phyloP scores from a whole-genome alignment of 2,113 vertebrate genomes.

The Oryzias celebensis region DNA sequence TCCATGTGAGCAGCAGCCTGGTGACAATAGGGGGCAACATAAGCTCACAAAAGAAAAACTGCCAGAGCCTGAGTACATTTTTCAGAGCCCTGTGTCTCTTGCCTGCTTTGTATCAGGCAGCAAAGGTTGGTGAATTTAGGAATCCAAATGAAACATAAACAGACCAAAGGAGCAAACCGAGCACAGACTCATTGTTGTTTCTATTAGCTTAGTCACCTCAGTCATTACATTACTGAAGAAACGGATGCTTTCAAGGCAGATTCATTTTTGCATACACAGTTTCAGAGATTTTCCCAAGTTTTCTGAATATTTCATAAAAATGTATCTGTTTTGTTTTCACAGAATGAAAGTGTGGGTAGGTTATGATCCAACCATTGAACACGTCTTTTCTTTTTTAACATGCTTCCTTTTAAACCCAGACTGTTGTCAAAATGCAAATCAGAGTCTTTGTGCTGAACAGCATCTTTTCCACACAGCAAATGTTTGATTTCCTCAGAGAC shows the following conservation, averaged over 20 bases:
- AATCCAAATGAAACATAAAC: too few species aligned
- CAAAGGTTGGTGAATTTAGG: too few species aligned
- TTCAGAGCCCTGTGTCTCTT: slow-evolving; percentile 38
- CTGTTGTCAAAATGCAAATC: not conserved
- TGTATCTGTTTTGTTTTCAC: not conserved
- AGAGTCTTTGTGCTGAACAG: not conserved
- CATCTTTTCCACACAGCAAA: too few species aligned
- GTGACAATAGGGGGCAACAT: slow-evolving; percentile 44
- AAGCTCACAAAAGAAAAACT: slow-evolving; percentile 14
- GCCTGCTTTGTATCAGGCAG: not conserved
- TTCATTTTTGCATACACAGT: not conserved
- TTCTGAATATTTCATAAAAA: not conserved
- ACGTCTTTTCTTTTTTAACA: not conserved
- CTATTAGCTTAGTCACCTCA: too few species aligned
- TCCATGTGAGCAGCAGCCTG: not conserved
- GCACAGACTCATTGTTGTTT: too few species aligned
- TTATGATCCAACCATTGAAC: too few species aligned
- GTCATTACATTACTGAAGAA: not conserved
- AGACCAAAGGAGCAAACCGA: too few species aligned
- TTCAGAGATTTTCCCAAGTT: not conserved
- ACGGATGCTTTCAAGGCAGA: not conserved
- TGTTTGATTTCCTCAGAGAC: not conserved
- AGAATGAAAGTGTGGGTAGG: too few species aligned
- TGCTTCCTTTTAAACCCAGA: slow-evolving; percentile 5
- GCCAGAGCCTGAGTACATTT: not conserved